phyloP scores from a whole-genome alignment of 1,140 invertebrate species.

The Penaeus japonicus region DNA sequence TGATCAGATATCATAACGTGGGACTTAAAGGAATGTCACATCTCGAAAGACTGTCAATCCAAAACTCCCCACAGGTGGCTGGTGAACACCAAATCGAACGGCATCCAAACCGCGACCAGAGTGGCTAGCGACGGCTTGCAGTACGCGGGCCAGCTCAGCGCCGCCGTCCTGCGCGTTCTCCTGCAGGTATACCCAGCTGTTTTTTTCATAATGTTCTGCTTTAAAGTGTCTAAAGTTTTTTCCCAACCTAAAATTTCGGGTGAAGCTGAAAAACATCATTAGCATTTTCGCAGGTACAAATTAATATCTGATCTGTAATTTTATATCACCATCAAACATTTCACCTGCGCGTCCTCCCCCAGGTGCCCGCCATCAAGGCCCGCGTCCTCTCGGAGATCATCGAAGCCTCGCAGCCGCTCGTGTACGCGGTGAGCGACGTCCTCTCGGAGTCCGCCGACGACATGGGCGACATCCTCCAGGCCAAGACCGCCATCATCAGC shows the following conservation, averaged over 20 bases:
- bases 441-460: constrained; percentile 56
- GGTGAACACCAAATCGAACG: constrained; percentile 8
- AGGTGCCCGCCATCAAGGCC: constrained; percentile 58
- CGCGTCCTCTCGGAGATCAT: constrained; percentile 51
- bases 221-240: not conserved
- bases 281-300: not conserved
- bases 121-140: constrained; percentile 33
- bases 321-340: not conserved
- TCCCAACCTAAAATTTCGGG: not conserved
- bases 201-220: not conserved
- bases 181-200: constrained; percentile 31
- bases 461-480: constrained; percentile 37
- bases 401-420: constrained; percentile 49
- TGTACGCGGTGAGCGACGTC: constrained; percentile 56
- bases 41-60: not conserved
- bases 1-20: not conserved
- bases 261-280: too few species aligned
- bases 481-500: constrained; percentile 43
- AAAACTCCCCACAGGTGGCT: constrained; percentile 24
- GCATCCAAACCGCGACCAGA: constrained; percentile 10
- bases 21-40: not conserved
- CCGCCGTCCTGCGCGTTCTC: constrained; percentile 47
- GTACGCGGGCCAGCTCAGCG: constrained; percentile 49
- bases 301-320: not conserved
- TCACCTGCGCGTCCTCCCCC: not conserved